phyloP scores from a whole-genome alignment of 2,113 vertebrate genomes.

The Monarcha castaneiventris region DNA sequence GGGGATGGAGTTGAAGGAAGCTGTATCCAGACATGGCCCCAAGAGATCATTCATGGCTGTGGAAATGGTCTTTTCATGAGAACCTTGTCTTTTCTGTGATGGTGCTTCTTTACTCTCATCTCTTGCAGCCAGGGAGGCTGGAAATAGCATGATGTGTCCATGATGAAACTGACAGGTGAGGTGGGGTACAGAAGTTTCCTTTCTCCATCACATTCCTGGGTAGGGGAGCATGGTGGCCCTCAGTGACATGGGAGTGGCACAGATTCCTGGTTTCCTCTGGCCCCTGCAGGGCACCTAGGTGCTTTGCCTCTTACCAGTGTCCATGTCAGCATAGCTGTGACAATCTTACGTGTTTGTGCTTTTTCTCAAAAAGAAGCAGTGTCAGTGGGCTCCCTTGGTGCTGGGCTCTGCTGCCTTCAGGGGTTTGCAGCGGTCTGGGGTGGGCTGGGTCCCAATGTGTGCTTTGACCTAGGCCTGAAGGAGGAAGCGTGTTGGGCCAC shows the following conservation, averaged over 20 bases:
- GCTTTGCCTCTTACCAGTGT: neutral
- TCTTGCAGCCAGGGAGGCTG: neutral
- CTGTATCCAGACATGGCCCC: neutral
- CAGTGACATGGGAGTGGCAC: neutral
- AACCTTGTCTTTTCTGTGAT: neutral
- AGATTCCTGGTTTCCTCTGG: neutral
- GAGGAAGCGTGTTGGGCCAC: accelerated
- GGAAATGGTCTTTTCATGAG: neutral
- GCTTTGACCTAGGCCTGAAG: neutral
- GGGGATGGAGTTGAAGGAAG: neutral
- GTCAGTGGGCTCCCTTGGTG: neutral
- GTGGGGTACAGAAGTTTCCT: neutral
- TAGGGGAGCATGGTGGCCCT: neutral
- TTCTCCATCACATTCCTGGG: neutral
- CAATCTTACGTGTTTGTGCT: neutral
- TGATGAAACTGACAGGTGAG: accelerated
- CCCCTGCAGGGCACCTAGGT: neutral
- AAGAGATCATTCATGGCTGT: neutral
- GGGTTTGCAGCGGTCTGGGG: accelerated
- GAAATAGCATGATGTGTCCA: neutral
- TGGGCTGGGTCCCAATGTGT: accelerated
- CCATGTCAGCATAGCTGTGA: neutral
- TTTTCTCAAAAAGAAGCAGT: neutral
- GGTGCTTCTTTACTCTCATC: neutral
- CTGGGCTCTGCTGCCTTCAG: neutral